Evolutionary conservation across 2,797 vertebrate species (phyloP).

Genomic region (Mycteria americana): DNA sequence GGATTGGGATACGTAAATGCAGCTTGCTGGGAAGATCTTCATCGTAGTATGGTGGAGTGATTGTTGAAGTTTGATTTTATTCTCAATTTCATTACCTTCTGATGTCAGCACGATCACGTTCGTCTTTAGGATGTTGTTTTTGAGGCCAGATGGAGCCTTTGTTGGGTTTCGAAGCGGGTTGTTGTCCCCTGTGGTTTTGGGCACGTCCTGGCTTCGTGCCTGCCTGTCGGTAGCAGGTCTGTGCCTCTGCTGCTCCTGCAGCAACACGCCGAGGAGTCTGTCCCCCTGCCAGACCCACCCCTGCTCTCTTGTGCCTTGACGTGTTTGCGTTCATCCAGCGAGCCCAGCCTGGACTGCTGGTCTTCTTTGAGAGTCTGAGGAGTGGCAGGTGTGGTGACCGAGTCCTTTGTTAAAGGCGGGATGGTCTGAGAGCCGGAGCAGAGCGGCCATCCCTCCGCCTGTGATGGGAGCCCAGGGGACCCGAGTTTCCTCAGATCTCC

Average conservation of each 20-base stretch:
- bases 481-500: not conserved
- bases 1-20: not conserved
- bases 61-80: not conserved
- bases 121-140: not conserved
- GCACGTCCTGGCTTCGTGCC: rapidly evolving
- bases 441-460: not conserved
- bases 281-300: not conserved
- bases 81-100: not conserved
- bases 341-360: not conserved
- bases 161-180: not conserved
- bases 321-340: not conserved
- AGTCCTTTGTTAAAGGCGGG: not conserved
- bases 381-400: not conserved
- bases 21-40: not conserved
- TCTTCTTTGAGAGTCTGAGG: not conserved
- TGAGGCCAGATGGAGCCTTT: not conserved
- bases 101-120: not conserved
- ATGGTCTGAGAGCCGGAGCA: not conserved
- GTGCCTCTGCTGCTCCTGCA: not conserved
- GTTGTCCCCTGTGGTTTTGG: not conserved
- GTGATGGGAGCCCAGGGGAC: conserved; percentile 2
- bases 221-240: not conserved
- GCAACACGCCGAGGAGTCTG: not conserved
- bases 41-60: not conserved
- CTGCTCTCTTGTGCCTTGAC: not conserved